Evolutionary conservation across 2,113 vertebrate genomes (phyloP).

Genomic region (Mus spicilegus): DNA sequence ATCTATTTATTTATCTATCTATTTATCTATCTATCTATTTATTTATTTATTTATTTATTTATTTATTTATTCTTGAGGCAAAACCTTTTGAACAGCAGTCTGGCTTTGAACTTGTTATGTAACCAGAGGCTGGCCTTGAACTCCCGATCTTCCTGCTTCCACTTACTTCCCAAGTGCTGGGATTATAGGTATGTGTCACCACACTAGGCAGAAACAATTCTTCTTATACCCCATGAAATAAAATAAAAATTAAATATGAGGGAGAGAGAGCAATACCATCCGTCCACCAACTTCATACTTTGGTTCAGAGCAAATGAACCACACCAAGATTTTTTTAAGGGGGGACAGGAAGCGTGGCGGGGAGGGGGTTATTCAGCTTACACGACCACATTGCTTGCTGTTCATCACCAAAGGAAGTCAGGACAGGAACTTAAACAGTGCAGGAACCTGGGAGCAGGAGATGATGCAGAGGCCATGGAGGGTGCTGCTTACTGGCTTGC

Average conservation of each 20-base stretch:
- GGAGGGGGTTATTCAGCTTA: background rate
- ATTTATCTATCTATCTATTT: background rate
- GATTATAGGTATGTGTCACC: background rate
- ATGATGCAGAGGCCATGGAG: background rate
- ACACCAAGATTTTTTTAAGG: background rate
- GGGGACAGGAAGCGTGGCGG: fast-evolving
- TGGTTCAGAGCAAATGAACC: background rate
- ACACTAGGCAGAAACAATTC: background rate
- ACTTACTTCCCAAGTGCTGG: background rate
- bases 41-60: background rate
- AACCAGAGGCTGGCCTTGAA: background rate
- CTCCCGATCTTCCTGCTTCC: background rate
- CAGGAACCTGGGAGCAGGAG: background rate
- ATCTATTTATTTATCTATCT: background rate
- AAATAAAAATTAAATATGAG: background rate
- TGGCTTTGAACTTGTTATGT: background rate
- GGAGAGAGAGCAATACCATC: background rate
- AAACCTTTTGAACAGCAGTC: background rate
- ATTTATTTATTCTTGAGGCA: background rate
- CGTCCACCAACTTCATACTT: background rate
- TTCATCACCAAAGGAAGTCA: background rate
- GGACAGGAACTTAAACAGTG: background rate
- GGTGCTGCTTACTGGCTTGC: background rate
- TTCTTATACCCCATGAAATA: background rate
- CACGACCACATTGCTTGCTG: background rate